phyloP scores from a whole-genome alignment of 92 coral and sea anemone genomes.

The Umimayanthus chanpuru region DNA sequence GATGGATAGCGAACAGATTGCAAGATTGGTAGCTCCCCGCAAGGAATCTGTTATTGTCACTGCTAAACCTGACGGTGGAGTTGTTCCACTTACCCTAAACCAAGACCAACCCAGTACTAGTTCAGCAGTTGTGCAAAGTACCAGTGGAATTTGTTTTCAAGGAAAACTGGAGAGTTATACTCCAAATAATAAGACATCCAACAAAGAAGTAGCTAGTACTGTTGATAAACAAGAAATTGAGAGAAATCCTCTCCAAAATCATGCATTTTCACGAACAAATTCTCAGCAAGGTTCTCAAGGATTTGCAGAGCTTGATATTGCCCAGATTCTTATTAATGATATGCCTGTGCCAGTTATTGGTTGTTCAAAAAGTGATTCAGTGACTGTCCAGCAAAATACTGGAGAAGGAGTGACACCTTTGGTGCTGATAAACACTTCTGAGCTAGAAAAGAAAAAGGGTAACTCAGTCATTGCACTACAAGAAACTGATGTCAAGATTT shows the following conservation, averaged over 20 bases:
- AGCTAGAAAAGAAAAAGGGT: not conserved
- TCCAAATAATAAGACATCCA: not conserved
- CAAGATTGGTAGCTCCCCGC: constrained; percentile 21
- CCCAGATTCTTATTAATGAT: constrained; percentile 82
- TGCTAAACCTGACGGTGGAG: constrained; percentile 29
- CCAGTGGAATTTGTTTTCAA: not conserved
- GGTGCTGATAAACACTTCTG: not conserved
- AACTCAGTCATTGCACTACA: not conserved
- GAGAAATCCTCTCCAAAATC: not conserved
- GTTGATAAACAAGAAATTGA: not conserved
- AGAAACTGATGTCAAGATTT: not conserved
- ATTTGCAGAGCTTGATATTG: constrained; percentile 92
- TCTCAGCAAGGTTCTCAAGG: constrained; percentile 4
- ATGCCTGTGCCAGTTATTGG: constrained; percentile 81
- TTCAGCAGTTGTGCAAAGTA: not conserved
- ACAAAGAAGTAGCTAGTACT: not conserved
- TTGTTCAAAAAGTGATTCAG: not conserved
- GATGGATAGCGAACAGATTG: not conserved
- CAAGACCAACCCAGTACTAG: not conserved
- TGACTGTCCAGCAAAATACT: not conserved
- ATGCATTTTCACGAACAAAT: not conserved
- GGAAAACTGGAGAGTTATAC: not conserved
- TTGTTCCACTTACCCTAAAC: constrained; percentile 25
- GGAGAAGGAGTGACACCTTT: not conserved
- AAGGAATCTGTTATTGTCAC: constrained; percentile 48